Evolutionary conservation across 2,113 vertebrate genomes (phyloP).

Genomic region (Engystomops pustulosus): DNA sequence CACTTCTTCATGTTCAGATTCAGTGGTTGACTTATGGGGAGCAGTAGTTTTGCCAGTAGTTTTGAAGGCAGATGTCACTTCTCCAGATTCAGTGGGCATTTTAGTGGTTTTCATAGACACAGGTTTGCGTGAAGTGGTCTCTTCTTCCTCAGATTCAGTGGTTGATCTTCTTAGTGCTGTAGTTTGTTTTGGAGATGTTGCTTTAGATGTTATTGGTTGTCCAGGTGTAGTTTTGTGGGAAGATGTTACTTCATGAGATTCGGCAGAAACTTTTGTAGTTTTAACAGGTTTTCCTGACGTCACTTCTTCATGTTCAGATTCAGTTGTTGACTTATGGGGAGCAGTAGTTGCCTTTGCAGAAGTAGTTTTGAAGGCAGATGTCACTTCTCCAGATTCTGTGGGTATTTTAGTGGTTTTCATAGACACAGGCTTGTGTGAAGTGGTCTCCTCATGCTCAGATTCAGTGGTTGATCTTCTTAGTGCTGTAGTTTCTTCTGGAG

Average conservation of each 20-base stretch:
- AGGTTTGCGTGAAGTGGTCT: not conserved
- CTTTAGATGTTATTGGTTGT: not conserved
- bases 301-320: not conserved
- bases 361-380: constrained; percentile 1
- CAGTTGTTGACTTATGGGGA: not conserved
- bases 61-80: not conserved
- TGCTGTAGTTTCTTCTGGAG: not conserved
- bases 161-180: not conserved
- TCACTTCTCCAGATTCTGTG: constrained; percentile 24
- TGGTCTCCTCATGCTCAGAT: not conserved
- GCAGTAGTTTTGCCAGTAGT: too few species aligned
- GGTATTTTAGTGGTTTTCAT: constrained; percentile 24
- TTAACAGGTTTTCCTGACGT: not conserved
- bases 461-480: not conserved
- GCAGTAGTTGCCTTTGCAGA: not conserved
- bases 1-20: too few species aligned
- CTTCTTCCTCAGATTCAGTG: not conserved
- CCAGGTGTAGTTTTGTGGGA: not conserved
- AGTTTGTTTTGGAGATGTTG: not conserved
- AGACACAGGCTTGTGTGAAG: not conserved
- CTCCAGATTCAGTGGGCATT: constrained; percentile 23
- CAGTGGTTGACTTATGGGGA: too few species aligned
- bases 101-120: constrained; percentile 1
- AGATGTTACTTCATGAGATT: not conserved
- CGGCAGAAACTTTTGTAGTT: not conserved